A percentile compares a stretch with the other conserved stretches of the same genome.
These are phyloP conservation scores for Rutilus rutilus DNA, from an alignment of 2,113 vertebrate species.

Conservation along the genomic window DNA sequence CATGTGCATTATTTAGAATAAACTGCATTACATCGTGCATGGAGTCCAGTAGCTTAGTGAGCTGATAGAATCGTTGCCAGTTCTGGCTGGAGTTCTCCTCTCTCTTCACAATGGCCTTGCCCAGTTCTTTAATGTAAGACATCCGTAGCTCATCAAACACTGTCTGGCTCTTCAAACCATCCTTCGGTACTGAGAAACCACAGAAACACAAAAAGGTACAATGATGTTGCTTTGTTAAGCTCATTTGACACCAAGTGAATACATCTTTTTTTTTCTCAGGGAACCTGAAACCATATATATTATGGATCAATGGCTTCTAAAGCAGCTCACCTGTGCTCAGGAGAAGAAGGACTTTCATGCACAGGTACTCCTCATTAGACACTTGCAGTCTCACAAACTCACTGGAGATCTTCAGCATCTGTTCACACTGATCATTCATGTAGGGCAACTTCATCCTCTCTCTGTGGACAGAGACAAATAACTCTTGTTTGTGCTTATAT, in stretches of 20 bases:
- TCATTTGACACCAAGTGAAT: not conserved
- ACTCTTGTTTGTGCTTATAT: not conserved
- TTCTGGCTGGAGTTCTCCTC: constrained; percentile 99
- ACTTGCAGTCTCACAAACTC: constrained; percentile 94
- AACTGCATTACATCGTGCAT: constrained; percentile 89
- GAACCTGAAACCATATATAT: not conserved
- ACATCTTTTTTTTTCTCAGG: not conserved
- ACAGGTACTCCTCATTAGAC: constrained; percentile 96
- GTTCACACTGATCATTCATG: constrained; percentile 93
- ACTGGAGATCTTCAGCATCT: constrained; percentile 92
- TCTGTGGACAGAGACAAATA: constrained; percentile 71
- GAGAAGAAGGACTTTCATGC: constrained; percentile 97
- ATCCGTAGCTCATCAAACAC: constrained; percentile 97
- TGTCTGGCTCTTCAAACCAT: constrained; percentile 93
- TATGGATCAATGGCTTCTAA: not conserved
- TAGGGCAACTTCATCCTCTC: constrained; percentile 91
- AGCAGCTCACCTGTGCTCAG: constrained; percentile 89
- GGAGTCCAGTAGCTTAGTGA: constrained; percentile 97
- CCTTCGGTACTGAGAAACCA: constrained; percentile 88
- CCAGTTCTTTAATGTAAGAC: constrained; percentile 98
- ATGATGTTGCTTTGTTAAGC: not conserved
- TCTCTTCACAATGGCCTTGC: constrained; percentile 96
- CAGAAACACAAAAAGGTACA: not conserved
- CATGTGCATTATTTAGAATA: not conserved
- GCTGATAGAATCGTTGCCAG: constrained; percentile 99